A percentile compares a stretch with the other conserved stretches of the same genome.
These are phyloP conservation scores for Nerophis ophidion DNA, from an alignment of 2,113 vertebrate genomes.

Conservation along the genomic window DNA sequence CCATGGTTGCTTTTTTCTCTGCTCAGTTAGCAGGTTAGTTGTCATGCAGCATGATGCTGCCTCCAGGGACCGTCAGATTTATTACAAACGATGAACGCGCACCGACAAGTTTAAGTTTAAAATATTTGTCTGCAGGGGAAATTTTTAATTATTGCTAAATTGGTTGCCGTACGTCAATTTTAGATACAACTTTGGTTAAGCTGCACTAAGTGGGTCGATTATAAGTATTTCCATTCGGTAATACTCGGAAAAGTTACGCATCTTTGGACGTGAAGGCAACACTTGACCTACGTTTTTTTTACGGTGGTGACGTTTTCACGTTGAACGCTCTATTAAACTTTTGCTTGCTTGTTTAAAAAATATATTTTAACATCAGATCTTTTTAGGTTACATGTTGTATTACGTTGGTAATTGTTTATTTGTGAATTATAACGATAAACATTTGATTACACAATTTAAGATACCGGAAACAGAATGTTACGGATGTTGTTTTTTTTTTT, in stretches of 20 bases:
- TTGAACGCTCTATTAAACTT: not conserved
- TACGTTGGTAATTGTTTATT: too few species aligned
- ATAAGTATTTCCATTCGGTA: not conserved
- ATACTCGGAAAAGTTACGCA: not conserved
- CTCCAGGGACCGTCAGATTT: constrained; percentile 7
- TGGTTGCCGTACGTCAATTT: not conserved
- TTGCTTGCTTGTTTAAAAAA: not conserved
- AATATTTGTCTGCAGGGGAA: not conserved
- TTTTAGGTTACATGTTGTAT: too few species aligned
- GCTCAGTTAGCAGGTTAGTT: not conserved
- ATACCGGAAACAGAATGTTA: too few species aligned
- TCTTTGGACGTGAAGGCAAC: not conserved
- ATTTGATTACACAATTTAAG: too few species aligned
- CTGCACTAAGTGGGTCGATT: not conserved
- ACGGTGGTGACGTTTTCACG: not conserved
- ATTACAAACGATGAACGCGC: not conserved
- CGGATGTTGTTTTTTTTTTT: too few species aligned
- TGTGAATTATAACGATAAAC: too few species aligned
- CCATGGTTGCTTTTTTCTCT: constrained; percentile 43
- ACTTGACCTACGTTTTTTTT: constrained; percentile 12
- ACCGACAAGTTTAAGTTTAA: too few species aligned
- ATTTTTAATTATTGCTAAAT: not conserved
- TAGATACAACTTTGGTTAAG: not conserved
- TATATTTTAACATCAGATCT: too few species aligned
- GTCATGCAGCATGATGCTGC: constrained; percentile 9